Conservation (phyloP, 2,113 vertebrate genomes). For the Proteles cristata region DNA sequence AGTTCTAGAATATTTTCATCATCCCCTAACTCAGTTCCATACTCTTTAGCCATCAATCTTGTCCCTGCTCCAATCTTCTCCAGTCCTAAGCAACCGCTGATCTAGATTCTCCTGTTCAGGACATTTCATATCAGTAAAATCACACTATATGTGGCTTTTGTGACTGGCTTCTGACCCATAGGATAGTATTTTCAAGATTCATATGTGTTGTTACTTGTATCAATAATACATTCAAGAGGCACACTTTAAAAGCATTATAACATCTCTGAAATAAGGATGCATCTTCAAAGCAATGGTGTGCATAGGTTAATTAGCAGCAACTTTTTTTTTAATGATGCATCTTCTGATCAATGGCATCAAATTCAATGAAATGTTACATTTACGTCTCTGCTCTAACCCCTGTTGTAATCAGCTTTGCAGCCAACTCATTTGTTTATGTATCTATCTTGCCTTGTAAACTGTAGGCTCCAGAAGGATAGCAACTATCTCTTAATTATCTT, state of each 20-base stretch:
- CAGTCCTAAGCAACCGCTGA: background rate
- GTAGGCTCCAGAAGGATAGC: background rate
- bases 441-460: background rate
- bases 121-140: background rate
- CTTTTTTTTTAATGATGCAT: conserved; percentile 10
- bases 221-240: background rate
- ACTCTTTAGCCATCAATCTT: background rate
- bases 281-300: background rate
- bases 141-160: background rate
- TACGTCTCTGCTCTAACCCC: background rate
- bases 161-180: background rate
- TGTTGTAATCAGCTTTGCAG: background rate
- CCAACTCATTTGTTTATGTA: background rate
- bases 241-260: conserved; percentile 24
- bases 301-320: background rate
- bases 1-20: conserved; percentile 21
- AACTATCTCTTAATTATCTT: conserved; percentile 1
- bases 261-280: background rate
- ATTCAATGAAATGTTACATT: background rate
- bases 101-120: background rate
- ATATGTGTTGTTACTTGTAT: background rate
- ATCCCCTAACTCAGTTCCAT: background rate
- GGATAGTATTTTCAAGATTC: background rate
- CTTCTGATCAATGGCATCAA: background rate
- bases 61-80: background rate